Evolutionary conservation across 2,888 invertebrate genomes (phyloP).

Genomic region (Pimpla rufipes): DNA sequence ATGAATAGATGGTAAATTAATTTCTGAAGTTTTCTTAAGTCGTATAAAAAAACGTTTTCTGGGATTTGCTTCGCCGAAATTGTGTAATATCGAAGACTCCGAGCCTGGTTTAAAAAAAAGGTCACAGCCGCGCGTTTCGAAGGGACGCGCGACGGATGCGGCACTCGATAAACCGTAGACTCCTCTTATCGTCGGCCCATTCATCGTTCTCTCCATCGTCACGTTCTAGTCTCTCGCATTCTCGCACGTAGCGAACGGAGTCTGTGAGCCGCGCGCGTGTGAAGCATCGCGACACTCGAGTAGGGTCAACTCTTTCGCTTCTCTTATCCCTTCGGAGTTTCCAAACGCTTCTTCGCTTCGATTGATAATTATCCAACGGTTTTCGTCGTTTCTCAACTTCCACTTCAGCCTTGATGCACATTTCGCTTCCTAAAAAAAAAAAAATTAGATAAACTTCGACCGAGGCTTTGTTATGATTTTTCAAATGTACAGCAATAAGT

Average conservation of each 20-base stretch:
- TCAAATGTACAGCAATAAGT: background rate
- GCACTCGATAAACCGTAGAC: slow-evolving; percentile 53
- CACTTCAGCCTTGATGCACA: background rate
- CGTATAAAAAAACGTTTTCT: background rate
- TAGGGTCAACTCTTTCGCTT: slow-evolving; percentile 50
- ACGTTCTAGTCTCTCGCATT: slow-evolving; percentile 22
- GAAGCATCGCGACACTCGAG: background rate
- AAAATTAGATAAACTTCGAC: background rate
- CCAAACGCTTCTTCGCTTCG: background rate
- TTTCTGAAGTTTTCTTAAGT: too few relatives aligned
- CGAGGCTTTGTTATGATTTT: background rate
- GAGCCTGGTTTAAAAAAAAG: background rate
- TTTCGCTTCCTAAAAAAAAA: background rate
- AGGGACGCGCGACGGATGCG: slow-evolving; percentile 41
- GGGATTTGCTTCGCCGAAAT: background rate
- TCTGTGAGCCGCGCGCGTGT: slow-evolving; percentile 9
- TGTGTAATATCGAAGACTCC: background rate
- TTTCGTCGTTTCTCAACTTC: background rate
- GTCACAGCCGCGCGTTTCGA: slow-evolving; percentile 2
- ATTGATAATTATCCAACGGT: slow-evolving; percentile 1
- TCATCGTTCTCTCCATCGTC: slow-evolving; percentile 33
- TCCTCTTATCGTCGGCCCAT: slow-evolving; percentile 55
- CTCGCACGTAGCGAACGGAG: slow-evolving; percentile 12
- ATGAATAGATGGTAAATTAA: too few relatives aligned
- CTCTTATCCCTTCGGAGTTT: slow-evolving; percentile 11